Base-by-base conservation (phyloP, 2,888 invertebrate genomes). In the Drosophila macrospina region DNA sequence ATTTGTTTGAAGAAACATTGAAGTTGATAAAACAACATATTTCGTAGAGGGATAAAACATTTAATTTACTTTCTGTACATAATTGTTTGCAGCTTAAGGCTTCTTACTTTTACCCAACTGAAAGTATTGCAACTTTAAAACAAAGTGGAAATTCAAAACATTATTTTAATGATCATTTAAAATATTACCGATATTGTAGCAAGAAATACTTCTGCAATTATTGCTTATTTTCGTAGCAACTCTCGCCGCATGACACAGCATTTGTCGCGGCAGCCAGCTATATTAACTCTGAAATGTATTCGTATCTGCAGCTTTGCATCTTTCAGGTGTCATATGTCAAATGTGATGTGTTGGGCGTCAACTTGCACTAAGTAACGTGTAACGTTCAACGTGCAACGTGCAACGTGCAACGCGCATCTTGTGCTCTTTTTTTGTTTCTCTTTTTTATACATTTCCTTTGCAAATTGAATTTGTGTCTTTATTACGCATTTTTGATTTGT, bases 401-500 rank as follows among this genome's bases (percentile, higher is more conserved):
- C n/a, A n/a, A n/a, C n/a, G n/a, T n/a, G n/a, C 56, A 13, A 39
- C 39, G 30, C 24, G 48, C 52, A 42, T 28, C 52, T 44, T 44
- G 54, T 44, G 26, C 26, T 36, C 28, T 36, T 47, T 16, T 28
- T 36, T 28, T 32, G n/a, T n/a, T 41, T 20, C 20, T 41, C 13
- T 32, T 6, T 45, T 36, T 26, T 26, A 26, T 26, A 2, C 6
- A 7, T 8, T 28, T 37, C 16, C 15, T n/a, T 26, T 54, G 45
- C 61, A 61, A 61, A 61, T 61, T 61, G 54, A 61, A 61, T 61
- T 54, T 61, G 54, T 54, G 85, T 89, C 89, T 81, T 87, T 78
- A 85, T 81, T 80, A 83, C 87, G 85, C 86, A 88, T 86, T 84
- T 84, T 84, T 84, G 84, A 84, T 88, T 84, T 84, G 84, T 86